A percentile compares a stretch with the other conserved stretches of the same genome.
Conservation (phyloP, 2,113 vertebrate species). For the Heterocephalus glaber region DNA sequence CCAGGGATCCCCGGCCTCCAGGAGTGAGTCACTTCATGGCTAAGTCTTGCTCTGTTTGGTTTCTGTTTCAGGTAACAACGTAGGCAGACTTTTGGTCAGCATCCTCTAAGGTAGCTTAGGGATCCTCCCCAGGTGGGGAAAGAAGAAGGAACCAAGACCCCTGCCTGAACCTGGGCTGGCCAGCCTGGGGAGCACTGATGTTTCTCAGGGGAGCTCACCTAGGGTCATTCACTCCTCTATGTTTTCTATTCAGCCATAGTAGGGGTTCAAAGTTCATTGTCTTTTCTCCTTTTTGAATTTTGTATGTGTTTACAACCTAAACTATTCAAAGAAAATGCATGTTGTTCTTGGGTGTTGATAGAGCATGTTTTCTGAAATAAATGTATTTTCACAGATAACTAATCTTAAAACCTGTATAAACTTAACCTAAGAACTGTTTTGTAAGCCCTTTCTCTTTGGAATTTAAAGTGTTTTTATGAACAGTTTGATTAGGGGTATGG, state of each 20-base stretch:
- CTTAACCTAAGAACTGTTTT: conserved; percentile 31
- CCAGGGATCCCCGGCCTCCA: neutral
- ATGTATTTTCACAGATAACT: conserved; percentile 49
- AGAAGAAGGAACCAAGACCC: neutral
- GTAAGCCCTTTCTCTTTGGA: neutral
- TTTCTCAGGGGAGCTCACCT: neutral
- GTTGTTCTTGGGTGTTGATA: neutral
- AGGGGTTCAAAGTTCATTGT: neutral
- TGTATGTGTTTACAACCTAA: conserved; percentile 32
- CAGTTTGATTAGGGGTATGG: neutral
- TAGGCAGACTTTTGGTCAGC: neutral
- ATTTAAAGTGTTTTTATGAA: conserved; percentile 38
- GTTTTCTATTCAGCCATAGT: neutral
- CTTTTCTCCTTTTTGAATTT: neutral
- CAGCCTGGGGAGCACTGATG: no score
- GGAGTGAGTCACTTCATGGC: neutral
- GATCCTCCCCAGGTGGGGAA: neutral
- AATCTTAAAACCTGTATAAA: neutral
- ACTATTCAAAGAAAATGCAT: conserved; percentile 41
- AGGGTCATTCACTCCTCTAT: neutral
- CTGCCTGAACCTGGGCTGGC: neutral
- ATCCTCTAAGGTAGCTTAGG: neutral
- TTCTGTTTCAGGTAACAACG: neutral
- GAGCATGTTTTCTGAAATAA: conserved; percentile 50
- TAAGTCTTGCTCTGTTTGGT: neutral